Conservation (phyloP, 2,888 invertebrate genomes). For the Sinohyriopsis cumingii region DNA sequence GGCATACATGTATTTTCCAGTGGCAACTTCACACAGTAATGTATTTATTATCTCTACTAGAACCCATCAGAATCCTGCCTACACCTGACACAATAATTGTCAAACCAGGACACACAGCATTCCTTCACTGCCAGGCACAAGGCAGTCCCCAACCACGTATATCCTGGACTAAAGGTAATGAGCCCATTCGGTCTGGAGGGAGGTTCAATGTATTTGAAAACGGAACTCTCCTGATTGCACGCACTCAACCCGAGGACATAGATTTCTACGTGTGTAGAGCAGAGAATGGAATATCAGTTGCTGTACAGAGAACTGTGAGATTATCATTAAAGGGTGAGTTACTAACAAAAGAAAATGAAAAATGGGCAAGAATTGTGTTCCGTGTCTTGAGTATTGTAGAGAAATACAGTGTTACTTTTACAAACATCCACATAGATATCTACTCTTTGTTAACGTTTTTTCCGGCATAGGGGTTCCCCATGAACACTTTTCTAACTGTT, state of each 20-base stretch:
- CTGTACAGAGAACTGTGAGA: constrained; percentile 79
- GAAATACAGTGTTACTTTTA: too few species aligned
- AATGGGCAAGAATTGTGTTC: background rate
- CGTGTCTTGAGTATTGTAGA: background rate
- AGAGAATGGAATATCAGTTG: constrained; percentile 81
- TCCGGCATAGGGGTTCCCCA: too few species aligned
- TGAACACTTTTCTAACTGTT: too few species aligned
- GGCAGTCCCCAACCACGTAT: constrained; percentile 60
- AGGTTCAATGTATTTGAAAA: constrained; percentile 69
- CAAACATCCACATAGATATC: too few species aligned
- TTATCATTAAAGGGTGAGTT: constrained; percentile 84
- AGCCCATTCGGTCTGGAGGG: constrained; percentile 34
- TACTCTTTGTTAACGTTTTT: too few species aligned
- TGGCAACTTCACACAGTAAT: background rate
- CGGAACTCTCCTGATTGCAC: constrained; percentile 80
- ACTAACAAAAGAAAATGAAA: background rate
- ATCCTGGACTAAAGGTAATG: constrained; percentile 53
- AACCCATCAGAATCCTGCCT: constrained; percentile 58
- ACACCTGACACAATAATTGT: constrained; percentile 57
- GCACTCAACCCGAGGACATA: constrained; percentile 80
- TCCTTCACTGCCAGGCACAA: constrained; percentile 64
- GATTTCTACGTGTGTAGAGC: constrained; percentile 90
- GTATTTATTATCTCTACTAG: constrained; percentile 26
- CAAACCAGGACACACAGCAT: constrained; percentile 55
- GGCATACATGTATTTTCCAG: too few species aligned